These are phyloP conservation scores for Gobiocypris rarus DNA, from an alignment of 2,113 vertebrate species.

Conservation along the genomic window DNA sequence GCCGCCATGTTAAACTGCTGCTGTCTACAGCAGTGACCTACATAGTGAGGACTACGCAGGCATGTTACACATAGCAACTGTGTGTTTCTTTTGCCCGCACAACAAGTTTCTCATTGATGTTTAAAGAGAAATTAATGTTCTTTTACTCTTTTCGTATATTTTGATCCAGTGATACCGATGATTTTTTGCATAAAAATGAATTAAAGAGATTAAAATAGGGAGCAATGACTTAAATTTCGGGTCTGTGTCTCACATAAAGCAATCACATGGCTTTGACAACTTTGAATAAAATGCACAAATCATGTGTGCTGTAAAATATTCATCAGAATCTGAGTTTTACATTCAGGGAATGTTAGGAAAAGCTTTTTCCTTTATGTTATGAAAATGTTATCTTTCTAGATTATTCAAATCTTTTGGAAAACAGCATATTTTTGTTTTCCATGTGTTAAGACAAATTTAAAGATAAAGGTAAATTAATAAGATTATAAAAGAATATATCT, in stretches of 20 bases:
- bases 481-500: not conserved
- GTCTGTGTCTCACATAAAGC: not conserved
- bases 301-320: not conserved
- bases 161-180: not conserved
- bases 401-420: not conserved
- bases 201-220: not conserved
- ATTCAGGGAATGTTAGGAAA: not conserved
- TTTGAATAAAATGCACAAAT: not conserved
- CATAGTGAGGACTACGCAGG: slow-evolving; percentile 42
- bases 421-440: not conserved
- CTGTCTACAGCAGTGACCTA: slow-evolving; percentile 57
- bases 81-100: slow-evolving; percentile 4
- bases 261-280: not conserved
- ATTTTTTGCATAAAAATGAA: not conserved
- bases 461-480: no score
- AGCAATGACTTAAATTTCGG: not conserved
- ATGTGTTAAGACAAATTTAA: not conserved
- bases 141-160: no score
- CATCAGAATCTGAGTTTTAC: not conserved
- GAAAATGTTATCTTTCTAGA: not conserved
- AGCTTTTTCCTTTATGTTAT: not conserved
- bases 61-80: slow-evolving; percentile 49
- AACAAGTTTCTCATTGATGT: slow-evolving; percentile 1
- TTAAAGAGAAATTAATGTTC: not conserved
- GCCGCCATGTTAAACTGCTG: slow-evolving; percentile 46